Percentiles rank a stretch among this genome's conserved stretches.
These are phyloP conservation scores for Polietes domitor DNA, from an alignment of 2,888 invertebrate genomes.

Conservation along the genomic window DNA sequence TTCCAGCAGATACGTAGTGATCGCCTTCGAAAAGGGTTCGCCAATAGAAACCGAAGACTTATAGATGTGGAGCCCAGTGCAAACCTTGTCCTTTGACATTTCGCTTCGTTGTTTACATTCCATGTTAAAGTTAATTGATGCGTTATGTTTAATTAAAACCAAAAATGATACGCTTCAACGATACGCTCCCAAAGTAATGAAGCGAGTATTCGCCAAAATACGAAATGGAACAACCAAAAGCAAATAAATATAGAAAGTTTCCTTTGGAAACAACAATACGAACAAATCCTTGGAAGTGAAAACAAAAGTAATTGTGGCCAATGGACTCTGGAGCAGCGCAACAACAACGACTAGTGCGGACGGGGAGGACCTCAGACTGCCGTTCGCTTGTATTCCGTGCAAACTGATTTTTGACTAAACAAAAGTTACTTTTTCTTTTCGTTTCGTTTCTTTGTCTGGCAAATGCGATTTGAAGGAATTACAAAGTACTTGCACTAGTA, in stretches of 20 bases:
- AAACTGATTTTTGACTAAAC: conserved; percentile 53
- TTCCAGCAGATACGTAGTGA: too few species aligned
- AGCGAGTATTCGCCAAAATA: conserved; percentile 38
- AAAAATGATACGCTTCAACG: conserved; percentile 45
- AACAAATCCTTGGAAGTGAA: conserved; percentile 38
- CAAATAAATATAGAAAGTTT: conserved; percentile 23
- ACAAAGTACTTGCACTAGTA: conserved; percentile 28
- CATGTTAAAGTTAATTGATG: conserved; percentile 55
- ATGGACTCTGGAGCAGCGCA: not conserved
- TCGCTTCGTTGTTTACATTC: conserved; percentile 5
- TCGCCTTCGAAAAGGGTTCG: not conserved
- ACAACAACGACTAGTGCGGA: not conserved
- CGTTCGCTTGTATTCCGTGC: conserved; percentile 18
- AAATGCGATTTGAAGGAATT: conserved; percentile 56
- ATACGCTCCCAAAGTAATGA: not conserved
- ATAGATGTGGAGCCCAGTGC: not conserved
- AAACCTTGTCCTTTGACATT: conserved; percentile 12
- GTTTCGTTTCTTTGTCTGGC: conserved; percentile 34
- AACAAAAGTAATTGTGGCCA: conserved; percentile 51
- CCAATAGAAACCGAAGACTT: not conserved
- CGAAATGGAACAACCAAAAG: conserved; percentile 27
- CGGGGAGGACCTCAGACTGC: not conserved
- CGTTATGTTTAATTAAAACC: conserved; percentile 51
- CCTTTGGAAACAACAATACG: conserved; percentile 21
- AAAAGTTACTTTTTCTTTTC: conserved; percentile 46